A percentile compares a stretch with the other conserved stretches of the same genome.
phyloP scores from a whole-genome alignment of 2,113 vertebrate species.

The Cynoglossus semilaevis region DNA sequence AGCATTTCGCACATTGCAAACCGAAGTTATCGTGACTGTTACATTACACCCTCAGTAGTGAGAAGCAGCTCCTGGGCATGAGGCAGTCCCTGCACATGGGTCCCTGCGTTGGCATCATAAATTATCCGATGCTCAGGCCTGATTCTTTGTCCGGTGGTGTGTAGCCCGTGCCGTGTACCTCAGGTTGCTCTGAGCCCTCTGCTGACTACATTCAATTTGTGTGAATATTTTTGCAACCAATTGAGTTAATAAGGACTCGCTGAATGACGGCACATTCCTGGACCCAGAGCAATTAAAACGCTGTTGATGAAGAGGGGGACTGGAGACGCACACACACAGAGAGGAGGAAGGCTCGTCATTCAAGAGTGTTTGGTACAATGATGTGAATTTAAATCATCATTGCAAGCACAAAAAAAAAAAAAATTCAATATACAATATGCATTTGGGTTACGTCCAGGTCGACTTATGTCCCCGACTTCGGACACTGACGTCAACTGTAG shows the following conservation, averaged over 20 bases:
- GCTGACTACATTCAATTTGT: slow-evolving; percentile 8
- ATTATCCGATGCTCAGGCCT: slow-evolving; percentile 21
- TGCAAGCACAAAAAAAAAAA: neutral
- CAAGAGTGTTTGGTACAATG: slow-evolving; percentile 6
- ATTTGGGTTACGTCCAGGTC: neutral
- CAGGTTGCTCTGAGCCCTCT: slow-evolving; percentile 10
- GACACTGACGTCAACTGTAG: slow-evolving; percentile 30
- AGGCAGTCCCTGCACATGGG: no score
- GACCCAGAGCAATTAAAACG: slow-evolving; percentile 54
- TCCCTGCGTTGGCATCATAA: slow-evolving; percentile 16
- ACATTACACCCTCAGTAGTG: slow-evolving; percentile 10
- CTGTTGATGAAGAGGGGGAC: slow-evolving; percentile 18
- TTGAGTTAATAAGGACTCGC: slow-evolving; percentile 51
- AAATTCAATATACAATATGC: slow-evolving; percentile 1
- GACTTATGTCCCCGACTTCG: neutral
- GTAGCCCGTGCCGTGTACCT: neutral
- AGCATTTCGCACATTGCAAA: no score
- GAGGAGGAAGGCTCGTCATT: slow-evolving; percentile 6
- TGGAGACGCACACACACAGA: slow-evolving; percentile 5
- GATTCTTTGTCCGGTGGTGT: slow-evolving; percentile 5
- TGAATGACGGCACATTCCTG: slow-evolving; percentile 36
- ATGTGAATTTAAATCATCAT: slow-evolving; percentile 7
- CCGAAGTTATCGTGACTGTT: no score
- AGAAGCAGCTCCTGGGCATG: slow-evolving; percentile 16
- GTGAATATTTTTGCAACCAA: slow-evolving; percentile 46